Evolutionary conservation across 2,888 invertebrate species (phyloP).

Genomic region (Melangyna quadrimaculata): DNA sequence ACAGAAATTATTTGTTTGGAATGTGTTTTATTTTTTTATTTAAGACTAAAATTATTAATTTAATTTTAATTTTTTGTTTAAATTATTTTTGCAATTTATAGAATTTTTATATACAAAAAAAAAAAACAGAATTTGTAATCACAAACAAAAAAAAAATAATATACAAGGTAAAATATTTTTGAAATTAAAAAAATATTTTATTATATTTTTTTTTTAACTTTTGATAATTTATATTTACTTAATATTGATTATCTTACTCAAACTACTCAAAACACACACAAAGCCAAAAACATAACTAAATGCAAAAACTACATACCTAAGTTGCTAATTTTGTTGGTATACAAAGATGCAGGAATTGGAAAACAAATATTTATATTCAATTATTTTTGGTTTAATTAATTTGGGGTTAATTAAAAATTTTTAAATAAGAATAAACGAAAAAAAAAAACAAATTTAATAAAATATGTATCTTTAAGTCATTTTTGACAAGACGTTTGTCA

Average conservation of each 20-base stretch:
- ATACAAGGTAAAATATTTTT: constrained; percentile 34
- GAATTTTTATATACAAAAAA: constrained; percentile 55
- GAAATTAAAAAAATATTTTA: neutral
- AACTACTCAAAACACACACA: constrained; percentile 59
- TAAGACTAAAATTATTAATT: constrained; percentile 46
- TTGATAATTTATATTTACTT: constrained; percentile 5
- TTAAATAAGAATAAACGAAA: no score
- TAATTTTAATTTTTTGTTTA: neutral
- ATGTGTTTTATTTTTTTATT: constrained; percentile 7
- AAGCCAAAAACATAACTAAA: constrained; percentile 32
- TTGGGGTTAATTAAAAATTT: no score
- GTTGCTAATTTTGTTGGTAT: neutral
- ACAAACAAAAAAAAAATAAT: constrained; percentile 63
- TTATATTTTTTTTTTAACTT: neutral
- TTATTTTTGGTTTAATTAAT: no score
- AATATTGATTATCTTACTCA: constrained; percentile 5
- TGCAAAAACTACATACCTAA: constrained; percentile 39
- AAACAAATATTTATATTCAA: neutral
- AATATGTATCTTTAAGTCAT: no score
- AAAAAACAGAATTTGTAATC: constrained; percentile 48
- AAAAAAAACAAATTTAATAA: no score
- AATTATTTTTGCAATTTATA: constrained; percentile 10
- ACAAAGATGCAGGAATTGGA: neutral
- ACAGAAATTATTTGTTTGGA: constrained; percentile 45
- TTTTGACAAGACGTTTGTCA: no score